These are phyloP conservation scores for Dendrolimus punctatus DNA, from an alignment of 1,140 invertebrate genomes.

Conservation along the genomic window DNA sequence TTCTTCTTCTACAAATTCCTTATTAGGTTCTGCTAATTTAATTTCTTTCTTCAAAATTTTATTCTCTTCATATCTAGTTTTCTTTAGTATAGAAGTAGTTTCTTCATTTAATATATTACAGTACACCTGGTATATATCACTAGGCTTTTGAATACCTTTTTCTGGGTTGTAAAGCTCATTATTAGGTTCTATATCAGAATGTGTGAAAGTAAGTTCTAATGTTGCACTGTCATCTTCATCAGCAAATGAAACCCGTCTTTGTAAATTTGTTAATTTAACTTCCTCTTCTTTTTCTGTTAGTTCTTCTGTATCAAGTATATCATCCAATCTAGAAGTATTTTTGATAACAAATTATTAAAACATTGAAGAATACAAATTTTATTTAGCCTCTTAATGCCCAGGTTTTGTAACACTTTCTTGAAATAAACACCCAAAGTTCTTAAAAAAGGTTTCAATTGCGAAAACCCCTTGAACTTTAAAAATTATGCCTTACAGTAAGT, in stretches of 20 bases:
- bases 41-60: slow-evolving; percentile 1
- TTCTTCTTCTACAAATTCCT: slow-evolving; percentile 4
- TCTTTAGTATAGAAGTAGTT: slow-evolving; percentile 61
- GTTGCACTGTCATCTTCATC: slow-evolving; percentile 52
- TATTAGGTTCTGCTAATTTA: slow-evolving; percentile 4
- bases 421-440: no score
- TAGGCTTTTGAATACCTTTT: slow-evolving; percentile 50
- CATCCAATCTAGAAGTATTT: slow-evolving; percentile 37
- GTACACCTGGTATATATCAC: slow-evolving; percentile 55
- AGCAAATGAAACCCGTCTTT: slow-evolving; percentile 54
- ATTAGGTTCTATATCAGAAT: slow-evolving; percentile 34
- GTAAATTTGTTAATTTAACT: slow-evolving; percentile 17
- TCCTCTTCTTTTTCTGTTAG: slow-evolving; percentile 20
- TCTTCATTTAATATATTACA: slow-evolving; percentile 28
- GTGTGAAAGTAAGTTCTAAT: slow-evolving; percentile 51
- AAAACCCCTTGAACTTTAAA: no score
- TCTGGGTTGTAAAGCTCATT: slow-evolving; percentile 28
- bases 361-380: no score
- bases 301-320: slow-evolving; percentile 36
- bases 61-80: slow-evolving; percentile 34
- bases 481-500: no score
- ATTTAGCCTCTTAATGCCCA: no score
- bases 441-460: no score
- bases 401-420: no score
- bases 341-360: no score